These are phyloP conservation scores for Parascotia fuliginaria DNA, from an alignment of 2,888 invertebrate genomes.

Conservation along the genomic window DNA sequence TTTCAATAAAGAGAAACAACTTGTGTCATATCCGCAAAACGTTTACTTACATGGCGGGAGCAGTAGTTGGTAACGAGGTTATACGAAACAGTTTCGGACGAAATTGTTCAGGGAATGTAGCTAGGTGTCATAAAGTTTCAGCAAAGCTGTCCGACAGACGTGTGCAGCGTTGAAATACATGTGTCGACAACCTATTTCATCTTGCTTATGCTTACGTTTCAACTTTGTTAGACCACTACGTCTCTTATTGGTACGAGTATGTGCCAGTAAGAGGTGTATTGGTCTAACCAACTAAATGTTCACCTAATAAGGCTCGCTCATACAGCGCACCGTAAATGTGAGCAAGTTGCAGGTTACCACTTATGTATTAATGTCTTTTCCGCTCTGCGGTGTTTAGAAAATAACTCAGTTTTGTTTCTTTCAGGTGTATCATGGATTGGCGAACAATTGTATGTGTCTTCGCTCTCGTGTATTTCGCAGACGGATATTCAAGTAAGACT, in stretches of 20 bases:
- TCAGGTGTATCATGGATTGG: conserved; percentile 79
- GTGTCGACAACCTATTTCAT: conserved; percentile 66
- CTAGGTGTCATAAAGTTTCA: conserved; percentile 80
- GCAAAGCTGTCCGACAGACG: conserved; percentile 70
- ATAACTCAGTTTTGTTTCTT: conserved; percentile 44
- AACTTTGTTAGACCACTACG: conserved; percentile 59
- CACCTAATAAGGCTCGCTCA: conserved; percentile 27
- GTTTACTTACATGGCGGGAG: conserved; percentile 69
- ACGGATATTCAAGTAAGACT: conserved; percentile 80
- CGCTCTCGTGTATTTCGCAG: conserved; percentile 66
- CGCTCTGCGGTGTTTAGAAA: conserved; percentile 7
- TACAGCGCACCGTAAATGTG: conserved; percentile 6
- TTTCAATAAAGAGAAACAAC: conserved; percentile 78
- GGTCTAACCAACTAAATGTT: conserved; percentile 24
- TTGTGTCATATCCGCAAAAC: conserved; percentile 71
- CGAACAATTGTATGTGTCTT: conserved; percentile 62
- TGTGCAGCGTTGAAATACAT: conserved; percentile 70
- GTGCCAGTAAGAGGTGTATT: no score
- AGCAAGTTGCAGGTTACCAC: conserved; percentile 11
- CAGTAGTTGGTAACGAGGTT: conserved; percentile 78
- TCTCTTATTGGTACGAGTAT: conserved; percentile 35
- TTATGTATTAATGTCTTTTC: conserved; percentile 18
- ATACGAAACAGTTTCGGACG: conserved; percentile 74
- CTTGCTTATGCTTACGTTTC: conserved; percentile 53
- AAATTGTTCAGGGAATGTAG: conserved; percentile 76